Evolutionary conservation across 2,888 invertebrate genomes (phyloP).

Genomic region (Drosophila formosana): DNA sequence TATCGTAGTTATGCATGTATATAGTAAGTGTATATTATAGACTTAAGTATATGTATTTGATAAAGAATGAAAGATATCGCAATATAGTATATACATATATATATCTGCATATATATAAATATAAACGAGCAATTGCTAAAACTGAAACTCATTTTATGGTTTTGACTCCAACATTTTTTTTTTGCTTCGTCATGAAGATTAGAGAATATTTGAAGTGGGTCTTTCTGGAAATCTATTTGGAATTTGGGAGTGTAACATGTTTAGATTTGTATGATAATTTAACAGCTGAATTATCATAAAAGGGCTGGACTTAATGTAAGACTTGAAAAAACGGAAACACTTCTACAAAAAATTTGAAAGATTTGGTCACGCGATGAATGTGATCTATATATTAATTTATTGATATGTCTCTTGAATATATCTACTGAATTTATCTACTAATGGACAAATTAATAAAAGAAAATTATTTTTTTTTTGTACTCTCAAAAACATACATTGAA

Average conservation of each 20-base stretch:
- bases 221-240: not conserved
- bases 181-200: slow-evolving; percentile 3
- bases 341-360: not conserved
- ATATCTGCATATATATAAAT: slow-evolving; percentile 25
- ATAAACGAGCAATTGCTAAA: slow-evolving; percentile 31
- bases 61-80: slow-evolving; percentile 49
- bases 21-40: slow-evolving; percentile 17
- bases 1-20: slow-evolving; percentile 44
- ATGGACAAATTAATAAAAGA: too few species aligned
- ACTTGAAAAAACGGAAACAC: not conserved
- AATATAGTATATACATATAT: slow-evolving; percentile 39
- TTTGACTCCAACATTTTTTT: slow-evolving; percentile 8
- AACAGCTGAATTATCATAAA: not conserved
- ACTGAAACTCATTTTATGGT: slow-evolving; percentile 22
- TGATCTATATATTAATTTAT: too few species aligned
- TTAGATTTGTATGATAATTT: not conserved
- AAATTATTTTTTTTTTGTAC: too few species aligned
- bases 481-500: too few species aligned
- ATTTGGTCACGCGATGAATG: too few species aligned
- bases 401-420: too few species aligned
- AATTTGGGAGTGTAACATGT: not conserved
- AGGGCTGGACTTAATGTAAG: not conserved
- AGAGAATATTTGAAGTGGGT: not conserved
- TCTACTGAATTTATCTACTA: too few species aligned
- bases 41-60: slow-evolving; percentile 15